A percentile compares a stretch with the other conserved stretches of the same genome.
Evolutionary conservation across 2,797 vertebrate genomes (phyloP).

Genomic region (Pteropus rufus): DNA sequence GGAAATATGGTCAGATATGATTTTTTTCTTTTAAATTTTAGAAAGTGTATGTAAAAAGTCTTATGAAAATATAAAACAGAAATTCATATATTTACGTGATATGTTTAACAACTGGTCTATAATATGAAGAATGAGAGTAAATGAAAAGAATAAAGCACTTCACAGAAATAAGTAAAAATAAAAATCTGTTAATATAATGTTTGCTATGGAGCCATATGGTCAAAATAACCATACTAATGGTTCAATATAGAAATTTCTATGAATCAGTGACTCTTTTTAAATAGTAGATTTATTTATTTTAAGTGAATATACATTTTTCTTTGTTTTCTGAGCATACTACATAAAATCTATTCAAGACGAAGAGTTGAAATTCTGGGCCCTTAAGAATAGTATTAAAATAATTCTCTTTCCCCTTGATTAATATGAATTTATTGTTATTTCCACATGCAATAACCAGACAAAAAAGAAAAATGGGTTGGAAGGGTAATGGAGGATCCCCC

Average conservation of each 20-base stretch:
- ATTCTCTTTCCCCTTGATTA: neutral
- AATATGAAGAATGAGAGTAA: neutral
- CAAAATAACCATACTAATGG: neutral
- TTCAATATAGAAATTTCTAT: conserved; percentile 21
- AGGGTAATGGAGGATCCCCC: neutral
- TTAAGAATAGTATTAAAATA: neutral
- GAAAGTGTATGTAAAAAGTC: neutral
- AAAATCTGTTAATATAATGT: neutral
- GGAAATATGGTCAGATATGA: neutral
- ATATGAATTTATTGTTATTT: neutral
- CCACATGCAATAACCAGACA: neutral
- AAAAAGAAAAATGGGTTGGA: neutral
- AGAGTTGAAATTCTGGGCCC: neutral
- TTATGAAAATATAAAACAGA: conserved; percentile 25
- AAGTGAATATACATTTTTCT: conserved; percentile 1
- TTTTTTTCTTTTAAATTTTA: neutral
- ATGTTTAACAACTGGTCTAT: neutral
- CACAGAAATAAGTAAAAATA: neutral
- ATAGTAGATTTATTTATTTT: neutral
- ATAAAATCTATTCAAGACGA: neutral
- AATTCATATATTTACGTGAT: neutral
- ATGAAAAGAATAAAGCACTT: neutral
- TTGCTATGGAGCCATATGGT: neutral
- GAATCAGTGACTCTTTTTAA: neutral
- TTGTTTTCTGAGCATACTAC: neutral